Conservation (phyloP, 1,140 invertebrate genomes). For the Lordiphosa stackelbergi region DNA sequence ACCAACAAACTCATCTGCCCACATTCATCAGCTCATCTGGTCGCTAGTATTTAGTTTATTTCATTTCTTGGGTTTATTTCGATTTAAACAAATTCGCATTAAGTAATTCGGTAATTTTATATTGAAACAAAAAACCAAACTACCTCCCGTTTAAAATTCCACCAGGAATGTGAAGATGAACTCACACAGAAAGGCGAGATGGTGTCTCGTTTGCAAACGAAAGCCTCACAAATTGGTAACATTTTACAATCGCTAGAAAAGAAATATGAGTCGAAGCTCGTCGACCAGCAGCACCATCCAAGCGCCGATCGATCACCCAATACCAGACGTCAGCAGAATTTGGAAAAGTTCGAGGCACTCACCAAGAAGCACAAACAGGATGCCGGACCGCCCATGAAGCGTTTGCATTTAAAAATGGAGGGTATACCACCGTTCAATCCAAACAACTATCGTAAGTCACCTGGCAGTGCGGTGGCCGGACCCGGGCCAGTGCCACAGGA, state of each 20-base stretch:
- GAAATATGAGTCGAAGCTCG: conserved; percentile 78
- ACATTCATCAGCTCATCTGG: conserved; percentile 56
- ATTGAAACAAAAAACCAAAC: conserved; percentile 18
- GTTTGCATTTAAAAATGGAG: conserved; percentile 73
- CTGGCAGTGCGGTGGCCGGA: conserved; percentile 59
- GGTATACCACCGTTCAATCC: conserved; percentile 78
- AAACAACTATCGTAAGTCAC: conserved; percentile 78
- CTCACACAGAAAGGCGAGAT: conserved; percentile 94
- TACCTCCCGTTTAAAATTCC: conserved; percentile 59
- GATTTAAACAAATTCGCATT: conserved; percentile 24
- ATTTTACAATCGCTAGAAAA: conserved; percentile 93
- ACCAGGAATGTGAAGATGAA: conserved; percentile 94
- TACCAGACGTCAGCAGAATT: conserved; percentile 69
- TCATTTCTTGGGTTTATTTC: conserved; percentile 25
- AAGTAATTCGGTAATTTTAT: conserved; percentile 27
- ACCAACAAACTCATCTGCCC: conserved; percentile 40
- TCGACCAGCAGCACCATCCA: conserved; percentile 46
- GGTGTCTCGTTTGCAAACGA: conserved; percentile 92
- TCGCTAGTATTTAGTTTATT: conserved; percentile 31
- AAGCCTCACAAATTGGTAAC: conserved; percentile 93
- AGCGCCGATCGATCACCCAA: conserved; percentile 60
- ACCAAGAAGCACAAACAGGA: conserved; percentile 76
- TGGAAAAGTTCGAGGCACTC: conserved; percentile 73
- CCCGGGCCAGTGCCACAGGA: neutral
- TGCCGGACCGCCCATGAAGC: conserved; percentile 71